phyloP scores from a whole-genome alignment of 2,888 invertebrate species.

The Limenitis camilla region DNA sequence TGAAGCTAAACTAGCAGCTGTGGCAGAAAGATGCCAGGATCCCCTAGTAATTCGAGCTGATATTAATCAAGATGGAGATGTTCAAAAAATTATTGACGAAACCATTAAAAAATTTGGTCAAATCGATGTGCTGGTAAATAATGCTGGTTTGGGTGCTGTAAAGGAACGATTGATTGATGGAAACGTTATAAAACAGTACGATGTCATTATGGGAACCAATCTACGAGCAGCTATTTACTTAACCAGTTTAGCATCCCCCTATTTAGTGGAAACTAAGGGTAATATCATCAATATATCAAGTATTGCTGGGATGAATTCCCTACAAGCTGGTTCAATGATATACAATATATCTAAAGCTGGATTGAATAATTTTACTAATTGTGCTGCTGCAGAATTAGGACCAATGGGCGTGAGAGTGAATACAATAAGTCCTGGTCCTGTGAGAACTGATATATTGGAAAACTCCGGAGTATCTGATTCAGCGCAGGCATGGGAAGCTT shows the following conservation, averaged over 20 bases:
- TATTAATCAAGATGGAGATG: constrained; percentile 27
- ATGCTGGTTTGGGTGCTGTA: constrained; percentile 24
- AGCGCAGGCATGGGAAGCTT: constrained; percentile 17
- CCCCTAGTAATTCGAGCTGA: constrained; percentile 25
- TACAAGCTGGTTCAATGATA: constrained; percentile 9
- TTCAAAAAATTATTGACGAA: constrained; percentile 21
- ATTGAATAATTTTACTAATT: constrained; percentile 31
- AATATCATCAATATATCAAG: constrained; percentile 36
- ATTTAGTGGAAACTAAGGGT: constrained; percentile 34
- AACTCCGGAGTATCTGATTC: constrained; percentile 14
- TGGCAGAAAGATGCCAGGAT: constrained; percentile 14
- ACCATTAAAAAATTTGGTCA: constrained; percentile 27
- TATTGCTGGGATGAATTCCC: constrained; percentile 18
- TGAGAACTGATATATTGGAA: constrained; percentile 31
- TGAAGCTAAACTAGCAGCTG: constrained; percentile 18
- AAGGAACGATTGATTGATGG: constrained; percentile 21
- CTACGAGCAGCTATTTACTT: constrained; percentile 28
- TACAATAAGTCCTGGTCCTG: constrained; percentile 78
- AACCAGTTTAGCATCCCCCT: constrained; percentile 30
- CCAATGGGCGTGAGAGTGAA: constrained; percentile 34
- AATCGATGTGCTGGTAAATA: constrained; percentile 34
- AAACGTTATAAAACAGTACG: constrained; percentile 29
- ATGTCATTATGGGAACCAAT: constrained; percentile 33
- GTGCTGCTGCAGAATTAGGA: constrained; percentile 32
- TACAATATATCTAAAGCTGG: constrained; percentile 33